Percentiles rank a stretch among this genome's conserved stretches.
Evolutionary conservation across 1,140 invertebrate genomes (phyloP).

Genomic region (Piezodorus guildinii): DNA sequence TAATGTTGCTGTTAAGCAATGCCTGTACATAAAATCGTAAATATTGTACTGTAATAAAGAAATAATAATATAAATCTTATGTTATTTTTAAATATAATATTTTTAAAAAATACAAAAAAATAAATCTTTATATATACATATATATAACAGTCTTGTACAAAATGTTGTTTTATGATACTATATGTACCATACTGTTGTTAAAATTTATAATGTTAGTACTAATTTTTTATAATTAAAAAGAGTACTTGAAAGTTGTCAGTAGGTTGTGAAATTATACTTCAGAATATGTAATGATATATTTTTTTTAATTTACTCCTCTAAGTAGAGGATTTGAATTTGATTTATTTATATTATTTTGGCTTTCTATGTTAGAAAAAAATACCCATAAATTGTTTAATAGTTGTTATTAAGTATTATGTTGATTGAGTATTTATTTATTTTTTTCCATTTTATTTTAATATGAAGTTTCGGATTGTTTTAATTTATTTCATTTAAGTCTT

Average conservation of each 20-base stretch:
- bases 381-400: no score
- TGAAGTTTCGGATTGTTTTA: no score
- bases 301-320: no score
- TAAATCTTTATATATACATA: no score
- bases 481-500: no score
- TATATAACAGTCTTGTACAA: constrained; percentile 16
- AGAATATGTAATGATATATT: no score
- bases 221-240: constrained; percentile 12
- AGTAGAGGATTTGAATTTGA: no score
- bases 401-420: no score
- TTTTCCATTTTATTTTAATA: no score
- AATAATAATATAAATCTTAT: constrained; percentile 12
- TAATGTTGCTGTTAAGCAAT: constrained; percentile 13
- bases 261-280: constrained; percentile 10
- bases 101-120: background rate
- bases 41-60: constrained; percentile 10
- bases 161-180: constrained; percentile 21
- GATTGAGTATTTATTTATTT: no score
- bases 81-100: constrained; percentile 15
- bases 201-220: constrained; percentile 19
- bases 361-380: no score
- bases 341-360: no score
- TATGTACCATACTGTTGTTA: constrained; percentile 19
- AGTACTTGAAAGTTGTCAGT: constrained; percentile 7
- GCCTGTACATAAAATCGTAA: constrained; percentile 9